Percentiles rank a stretch among this genome's conserved stretches.
Conservation (phyloP, 2,797 vertebrate species). For the Nyctalus aviator region DNA sequence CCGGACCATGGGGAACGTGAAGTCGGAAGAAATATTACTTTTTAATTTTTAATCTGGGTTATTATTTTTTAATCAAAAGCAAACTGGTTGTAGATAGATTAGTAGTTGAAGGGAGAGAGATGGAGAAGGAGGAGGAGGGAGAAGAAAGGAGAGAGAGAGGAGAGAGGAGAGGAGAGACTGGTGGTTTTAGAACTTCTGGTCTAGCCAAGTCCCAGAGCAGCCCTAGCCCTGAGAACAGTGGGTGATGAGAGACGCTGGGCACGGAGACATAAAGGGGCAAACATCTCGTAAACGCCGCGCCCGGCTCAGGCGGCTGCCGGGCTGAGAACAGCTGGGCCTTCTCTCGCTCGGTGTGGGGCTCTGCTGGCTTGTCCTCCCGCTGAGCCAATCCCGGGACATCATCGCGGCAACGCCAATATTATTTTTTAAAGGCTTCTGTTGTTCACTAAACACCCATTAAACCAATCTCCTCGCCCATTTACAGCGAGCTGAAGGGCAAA, state of each 20-base stretch:
- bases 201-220: neutral
- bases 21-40: neutral
- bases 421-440: constrained; percentile 71
- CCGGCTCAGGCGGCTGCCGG: neutral
- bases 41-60: neutral
- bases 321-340: neutral
- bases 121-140: no score
- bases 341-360: neutral
- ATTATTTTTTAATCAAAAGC: constrained; percentile 26
- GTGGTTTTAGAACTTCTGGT: neutral
- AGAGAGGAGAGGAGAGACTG: neutral
- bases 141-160: neutral
- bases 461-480: constrained; percentile 44
- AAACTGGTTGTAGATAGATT: neutral
- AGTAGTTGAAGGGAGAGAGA: neutral
- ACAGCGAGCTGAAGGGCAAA: constrained; percentile 50
- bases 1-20: neutral
- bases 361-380: constrained; percentile 4
- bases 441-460: constrained; percentile 74
- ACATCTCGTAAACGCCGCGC: neutral
- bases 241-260: neutral
- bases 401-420: neutral
- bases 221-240: neutral
- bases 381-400: constrained; percentile 50
- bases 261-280: neutral